phyloP scores from a whole-genome alignment of 2,113 vertebrate genomes.

The Eurypyga helias region DNA sequence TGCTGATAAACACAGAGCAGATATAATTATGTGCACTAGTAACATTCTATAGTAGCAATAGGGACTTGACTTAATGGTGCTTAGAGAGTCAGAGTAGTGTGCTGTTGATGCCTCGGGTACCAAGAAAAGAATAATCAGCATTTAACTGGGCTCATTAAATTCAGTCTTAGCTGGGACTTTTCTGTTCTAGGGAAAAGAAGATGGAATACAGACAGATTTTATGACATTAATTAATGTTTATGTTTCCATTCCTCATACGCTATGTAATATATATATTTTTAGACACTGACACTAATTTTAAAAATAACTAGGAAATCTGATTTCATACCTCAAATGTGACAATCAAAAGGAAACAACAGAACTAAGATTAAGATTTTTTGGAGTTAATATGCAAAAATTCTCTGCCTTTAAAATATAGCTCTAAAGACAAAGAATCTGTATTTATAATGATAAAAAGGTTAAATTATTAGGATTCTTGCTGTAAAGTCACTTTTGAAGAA shows the following conservation, averaged over 20 bases:
- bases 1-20: conserved; percentile 14
- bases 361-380: neutral
- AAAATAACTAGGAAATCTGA: neutral
- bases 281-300: neutral
- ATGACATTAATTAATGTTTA: neutral
- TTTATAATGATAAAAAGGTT: neutral
- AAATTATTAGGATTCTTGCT: neutral
- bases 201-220: neutral
- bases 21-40: neutral
- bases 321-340: neutral
- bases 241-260: neutral
- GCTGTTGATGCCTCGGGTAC: conserved; percentile 8
- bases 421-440: neutral
- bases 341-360: neutral
- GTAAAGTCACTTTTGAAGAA: neutral
- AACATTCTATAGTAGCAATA: neutral
- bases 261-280: neutral
- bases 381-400: neutral
- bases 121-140: conserved; percentile 38
- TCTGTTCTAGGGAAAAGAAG: neutral
- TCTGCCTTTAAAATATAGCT: neutral
- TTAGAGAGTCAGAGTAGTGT: neutral
- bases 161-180: neutral
- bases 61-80: conserved; percentile 27
- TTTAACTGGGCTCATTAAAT: conserved; percentile 23